Base-by-base conservation (phyloP, 2,797 vertebrate species). In the Parambassis ranga region DNA sequence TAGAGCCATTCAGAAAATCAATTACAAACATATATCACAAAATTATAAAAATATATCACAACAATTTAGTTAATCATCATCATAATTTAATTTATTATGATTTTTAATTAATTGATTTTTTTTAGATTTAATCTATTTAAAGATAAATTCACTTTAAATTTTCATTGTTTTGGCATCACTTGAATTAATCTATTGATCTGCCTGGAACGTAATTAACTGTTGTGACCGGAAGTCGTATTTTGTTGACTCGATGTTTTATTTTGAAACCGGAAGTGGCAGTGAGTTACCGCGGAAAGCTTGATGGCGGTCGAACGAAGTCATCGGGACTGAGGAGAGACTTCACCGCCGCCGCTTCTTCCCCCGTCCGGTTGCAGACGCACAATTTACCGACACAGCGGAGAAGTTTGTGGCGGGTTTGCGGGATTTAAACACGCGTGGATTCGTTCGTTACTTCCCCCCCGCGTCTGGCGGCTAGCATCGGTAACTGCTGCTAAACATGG, bases 401-500 rank as follows among this genome's bases (percentile, higher is more conserved):
- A 28, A 64, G 42, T 78, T 80, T 16, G 0, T 5, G 3, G 3
- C 2, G 19, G 36, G 18, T 60, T 69, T 4, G 11, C 7, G 15
- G 53, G 41, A 5, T 26, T 57, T 58, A 20, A 23, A 0, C 48
- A 20, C 28, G 41, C 0, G 37, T 3, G 39, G 50, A 19, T 16
- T 1, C 10, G 7, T 13, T 15, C n/a, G 23, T 4, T 10, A 24
- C 59, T 44, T 51, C 23, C 20, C 0, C 9, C 75, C 67, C 68
- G 49, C 70, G 64, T 71, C 77, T 7, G 73, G 57, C 33, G 65
- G 74, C 19, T 87, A 83, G 66, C 77, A 50, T 83, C 81, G 79
- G 75, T 47, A 61, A 71, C 71, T 7, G 69, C 75, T 59, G 79
- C 84, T 78, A 66, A 88, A 87, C 76, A 85, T 87, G 88, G 82